Base-by-base conservation (phyloP, 2,888 invertebrate species). In the Polyommatus icarus region DNA sequence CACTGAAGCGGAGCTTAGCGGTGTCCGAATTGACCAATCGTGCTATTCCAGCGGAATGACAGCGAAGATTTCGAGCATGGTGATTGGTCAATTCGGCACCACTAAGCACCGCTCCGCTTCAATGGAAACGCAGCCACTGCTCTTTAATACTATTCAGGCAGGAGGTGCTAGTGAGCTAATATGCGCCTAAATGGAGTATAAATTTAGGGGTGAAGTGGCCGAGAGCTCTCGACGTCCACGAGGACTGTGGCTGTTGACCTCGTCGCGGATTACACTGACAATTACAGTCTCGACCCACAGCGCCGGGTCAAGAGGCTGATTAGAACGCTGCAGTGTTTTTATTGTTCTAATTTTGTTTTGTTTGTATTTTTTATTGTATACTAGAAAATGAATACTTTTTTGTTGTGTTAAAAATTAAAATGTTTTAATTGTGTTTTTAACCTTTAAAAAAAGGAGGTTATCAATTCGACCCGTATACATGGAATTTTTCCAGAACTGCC, bases 261-360 rank as follows among this genome's bases (percentile, higher is more conserved):
- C 75, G 50, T 50, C 24, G 54, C 24, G 54, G 54, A 54, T 75
- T 54, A 75, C 50, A 73, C 18, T 75, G 54, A 75, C 75, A 75
- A 75, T 75, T 75, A 75, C 29, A 54, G 20, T 54, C 54, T 75
- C 75, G 75, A 75, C 75, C 75, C 15, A 50, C 46, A 75, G 29
- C 29, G 50, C 29, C 50, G 54, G 75, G 75, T 75, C 75, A 75
- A 75, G 75, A 7, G 54, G 50, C 75, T 75, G 75, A 75, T 75
- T 75, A 75, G 75, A 20, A 24, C 24, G 20, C 40, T 46, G 20
- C 46, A 24, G 75, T 29, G 12, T 29, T 67, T 29, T 29, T 67
- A 67, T 67, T 67, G 67, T 67, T 67, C 67, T 67, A 67, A 67
- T 67, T 67, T 67, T 29, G 29, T 29, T 24, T 29, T 67, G 29